These are phyloP conservation scores for Knipowitschia caucasica DNA, from an alignment of 2,797 vertebrate species.

Conservation along the genomic window DNA sequence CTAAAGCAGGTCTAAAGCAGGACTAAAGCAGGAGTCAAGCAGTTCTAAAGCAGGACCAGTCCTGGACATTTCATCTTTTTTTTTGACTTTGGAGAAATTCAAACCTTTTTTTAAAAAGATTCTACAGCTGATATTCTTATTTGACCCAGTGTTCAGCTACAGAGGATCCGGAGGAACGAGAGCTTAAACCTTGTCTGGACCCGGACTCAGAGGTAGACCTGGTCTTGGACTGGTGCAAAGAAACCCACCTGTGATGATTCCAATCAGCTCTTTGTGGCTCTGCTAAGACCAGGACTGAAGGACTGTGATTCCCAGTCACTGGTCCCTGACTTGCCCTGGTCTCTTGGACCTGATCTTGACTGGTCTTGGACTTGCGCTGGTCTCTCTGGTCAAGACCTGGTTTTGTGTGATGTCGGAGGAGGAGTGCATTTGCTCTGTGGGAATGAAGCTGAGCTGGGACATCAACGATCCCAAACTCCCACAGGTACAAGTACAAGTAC, in stretches of 20 bases:
- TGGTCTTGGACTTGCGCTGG: background rate
- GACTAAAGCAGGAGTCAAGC: background rate
- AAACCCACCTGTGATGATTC: too few relatives aligned
- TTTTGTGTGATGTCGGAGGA: slow-evolving; percentile 61
- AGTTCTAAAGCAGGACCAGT: background rate
- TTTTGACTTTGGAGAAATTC: too few relatives aligned
- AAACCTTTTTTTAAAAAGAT: too few relatives aligned
- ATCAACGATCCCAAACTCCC: slow-evolving; percentile 95
- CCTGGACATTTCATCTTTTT: too few relatives aligned
- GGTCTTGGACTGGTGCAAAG: background rate
- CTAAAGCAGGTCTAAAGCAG: background rate
- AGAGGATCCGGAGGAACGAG: background rate
- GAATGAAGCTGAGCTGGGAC: slow-evolving; percentile 93
- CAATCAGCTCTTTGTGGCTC: background rate
- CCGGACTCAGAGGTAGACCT: background rate
- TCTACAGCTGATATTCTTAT: background rate
- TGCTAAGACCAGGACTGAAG: background rate
- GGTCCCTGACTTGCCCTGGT: background rate
- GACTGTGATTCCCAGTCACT: background rate
- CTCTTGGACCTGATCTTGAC: background rate
- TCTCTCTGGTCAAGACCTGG: background rate
- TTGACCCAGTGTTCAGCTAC: background rate
- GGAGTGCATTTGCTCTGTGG: slow-evolving; percentile 58
- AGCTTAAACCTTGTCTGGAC: background rate
- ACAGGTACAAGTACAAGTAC: too few relatives aligned